Percentiles rank a stretch among this genome's conserved stretches.
phyloP scores from a whole-genome alignment of 2,797 vertebrate genomes.

The Tenualosa thibaudeaui region DNA sequence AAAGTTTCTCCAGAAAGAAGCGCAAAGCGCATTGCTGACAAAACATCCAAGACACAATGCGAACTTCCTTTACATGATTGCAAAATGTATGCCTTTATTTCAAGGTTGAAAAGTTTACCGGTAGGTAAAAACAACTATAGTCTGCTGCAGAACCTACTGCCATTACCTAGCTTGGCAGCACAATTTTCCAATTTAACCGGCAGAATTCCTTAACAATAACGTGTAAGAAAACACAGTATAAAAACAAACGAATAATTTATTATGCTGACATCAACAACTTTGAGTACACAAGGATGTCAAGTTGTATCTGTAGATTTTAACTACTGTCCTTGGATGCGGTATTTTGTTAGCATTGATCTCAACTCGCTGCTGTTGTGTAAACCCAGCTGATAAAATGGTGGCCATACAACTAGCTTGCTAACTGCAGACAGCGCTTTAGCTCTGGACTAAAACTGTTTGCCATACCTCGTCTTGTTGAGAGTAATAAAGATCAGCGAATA shows the following conservation, averaged over 20 bases:
- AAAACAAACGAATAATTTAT: neutral
- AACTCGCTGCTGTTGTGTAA: neutral
- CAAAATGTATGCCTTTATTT: neutral
- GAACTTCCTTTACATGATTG: neutral
- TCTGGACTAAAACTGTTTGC: neutral
- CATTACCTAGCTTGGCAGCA: neutral
- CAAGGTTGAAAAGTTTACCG: neutral
- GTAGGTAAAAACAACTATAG: neutral
- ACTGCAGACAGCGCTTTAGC: neutral
- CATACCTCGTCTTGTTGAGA: conserved; percentile 44
- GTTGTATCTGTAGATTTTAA: neutral
- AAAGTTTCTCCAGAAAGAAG: neutral
- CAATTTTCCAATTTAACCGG: neutral
- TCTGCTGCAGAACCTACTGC: neutral
- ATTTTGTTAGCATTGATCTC: neutral
- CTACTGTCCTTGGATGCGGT: neutral
- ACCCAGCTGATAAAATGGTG: conserved; percentile 8
- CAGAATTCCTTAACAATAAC: neutral
- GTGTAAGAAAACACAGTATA: neutral
- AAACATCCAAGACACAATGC: neutral
- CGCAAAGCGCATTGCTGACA: too few species aligned
- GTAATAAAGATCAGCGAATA: neutral
- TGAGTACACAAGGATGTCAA: neutral
- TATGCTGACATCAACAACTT: neutral
- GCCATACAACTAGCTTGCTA: neutral